Percentiles rank a stretch among this genome's conserved stretches.
These are phyloP conservation scores for Phania funesta DNA, from an alignment of 2,888 invertebrate genomes.

Conservation along the genomic window DNA sequence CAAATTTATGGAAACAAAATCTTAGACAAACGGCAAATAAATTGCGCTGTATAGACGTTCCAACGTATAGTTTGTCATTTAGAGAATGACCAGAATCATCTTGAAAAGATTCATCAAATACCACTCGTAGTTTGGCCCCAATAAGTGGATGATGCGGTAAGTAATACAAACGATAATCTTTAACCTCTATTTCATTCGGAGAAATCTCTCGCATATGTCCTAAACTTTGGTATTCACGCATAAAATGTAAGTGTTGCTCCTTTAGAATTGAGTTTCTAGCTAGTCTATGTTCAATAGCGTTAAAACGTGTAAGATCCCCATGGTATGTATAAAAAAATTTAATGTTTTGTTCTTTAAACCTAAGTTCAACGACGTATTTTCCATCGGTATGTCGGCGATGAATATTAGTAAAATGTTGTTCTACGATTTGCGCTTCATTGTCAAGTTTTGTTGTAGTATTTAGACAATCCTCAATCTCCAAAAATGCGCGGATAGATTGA, in stretches of 20 bases:
- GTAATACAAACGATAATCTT: too few species aligned
- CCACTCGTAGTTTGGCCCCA: too few species aligned
- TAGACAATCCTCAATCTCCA: not conserved
- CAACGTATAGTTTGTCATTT: too few species aligned
- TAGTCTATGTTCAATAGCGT: conserved; percentile 8
- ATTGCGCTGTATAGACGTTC: too few species aligned
- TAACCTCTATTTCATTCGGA: too few species aligned
- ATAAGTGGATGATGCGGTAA: too few species aligned
- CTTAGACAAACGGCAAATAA: too few species aligned
- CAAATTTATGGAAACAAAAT: conserved; percentile 48
- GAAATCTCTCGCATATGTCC: not conserved
- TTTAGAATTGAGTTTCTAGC: not conserved
- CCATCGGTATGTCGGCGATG: not conserved
- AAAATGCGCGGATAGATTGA: not conserved
- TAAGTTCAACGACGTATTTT: conserved; percentile 17
- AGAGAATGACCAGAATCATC: too few species aligned
- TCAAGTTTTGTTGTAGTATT: not conserved
- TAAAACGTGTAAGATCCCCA: conserved; percentile 5
- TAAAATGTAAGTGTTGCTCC: not conserved
- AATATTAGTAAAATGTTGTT: conserved; percentile 11
- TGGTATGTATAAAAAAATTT: conserved; percentile 6
- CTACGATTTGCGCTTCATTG: not conserved
- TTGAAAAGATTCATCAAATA: too few species aligned
- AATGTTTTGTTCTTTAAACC: not conserved
- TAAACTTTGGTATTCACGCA: not conserved